These are phyloP conservation scores for Oryzias melastigma DNA, from an alignment of 2,113 vertebrate genomes.

Conservation along the genomic window DNA sequence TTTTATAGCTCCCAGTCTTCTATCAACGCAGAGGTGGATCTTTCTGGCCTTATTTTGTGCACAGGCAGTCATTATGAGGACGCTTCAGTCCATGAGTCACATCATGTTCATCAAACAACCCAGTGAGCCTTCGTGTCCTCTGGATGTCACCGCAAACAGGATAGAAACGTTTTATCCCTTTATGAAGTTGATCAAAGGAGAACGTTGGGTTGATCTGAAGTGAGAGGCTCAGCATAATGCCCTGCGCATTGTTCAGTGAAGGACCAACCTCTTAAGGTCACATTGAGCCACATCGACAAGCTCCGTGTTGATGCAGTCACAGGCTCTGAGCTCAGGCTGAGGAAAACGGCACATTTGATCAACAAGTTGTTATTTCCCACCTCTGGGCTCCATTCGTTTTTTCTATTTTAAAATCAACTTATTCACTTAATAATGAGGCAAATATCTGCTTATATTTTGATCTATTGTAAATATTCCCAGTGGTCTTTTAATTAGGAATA, in stretches of 20 bases:
- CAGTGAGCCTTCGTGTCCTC: not conserved
- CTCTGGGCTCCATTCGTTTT: too few species aligned
- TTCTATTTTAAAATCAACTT: too few species aligned
- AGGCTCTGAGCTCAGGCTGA: too few species aligned
- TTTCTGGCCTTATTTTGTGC: not conserved
- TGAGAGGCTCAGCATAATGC: not conserved
- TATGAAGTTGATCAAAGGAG: not conserved
- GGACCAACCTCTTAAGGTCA: too few species aligned
- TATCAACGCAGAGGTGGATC: not conserved
- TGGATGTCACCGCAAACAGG: not conserved
- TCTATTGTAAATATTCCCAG: too few species aligned
- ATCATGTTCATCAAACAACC: not conserved
- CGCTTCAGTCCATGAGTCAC: not conserved
- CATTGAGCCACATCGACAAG: too few species aligned
- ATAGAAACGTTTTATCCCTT: not conserved
- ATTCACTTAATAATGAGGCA: too few species aligned
- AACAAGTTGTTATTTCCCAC: too few species aligned
- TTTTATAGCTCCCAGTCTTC: not conserved
- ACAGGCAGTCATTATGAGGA: not conserved
- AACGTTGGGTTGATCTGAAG: not conserved
- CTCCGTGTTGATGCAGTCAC: too few species aligned
- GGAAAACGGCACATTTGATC: too few species aligned
- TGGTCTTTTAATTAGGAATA: too few species aligned
- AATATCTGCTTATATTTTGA: too few species aligned
- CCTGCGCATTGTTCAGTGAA: not conserved